These are phyloP conservation scores for Cryptoprocta ferox DNA, from an alignment of 2,797 vertebrate species.

Conservation along the genomic window DNA sequence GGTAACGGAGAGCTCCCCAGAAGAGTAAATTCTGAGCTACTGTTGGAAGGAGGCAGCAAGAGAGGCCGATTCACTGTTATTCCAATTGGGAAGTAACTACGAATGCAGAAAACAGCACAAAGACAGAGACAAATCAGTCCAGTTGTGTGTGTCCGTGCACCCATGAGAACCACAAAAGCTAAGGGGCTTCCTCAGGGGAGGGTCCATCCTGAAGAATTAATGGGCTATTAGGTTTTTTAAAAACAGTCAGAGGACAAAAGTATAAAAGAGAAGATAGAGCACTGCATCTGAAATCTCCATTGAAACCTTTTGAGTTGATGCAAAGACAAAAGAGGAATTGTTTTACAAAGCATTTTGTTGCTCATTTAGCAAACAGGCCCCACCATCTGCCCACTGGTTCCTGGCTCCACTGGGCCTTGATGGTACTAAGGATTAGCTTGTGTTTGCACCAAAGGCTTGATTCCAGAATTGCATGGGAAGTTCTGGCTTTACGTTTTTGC, in stretches of 20 bases:
- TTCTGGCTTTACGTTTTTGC: neutral
- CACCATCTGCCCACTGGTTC: neutral
- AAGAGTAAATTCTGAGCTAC: constrained; percentile 46
- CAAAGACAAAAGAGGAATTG: neutral
- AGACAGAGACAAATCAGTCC: neutral
- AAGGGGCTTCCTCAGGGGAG: neutral
- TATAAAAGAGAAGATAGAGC: neutral
- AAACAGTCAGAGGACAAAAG: neutral
- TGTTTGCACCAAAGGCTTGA: neutral
- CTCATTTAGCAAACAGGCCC: neutral
- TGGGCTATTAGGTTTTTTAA: neutral
- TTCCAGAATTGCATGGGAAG: neutral
- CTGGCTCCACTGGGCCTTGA: neutral
- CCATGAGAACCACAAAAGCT: neutral
- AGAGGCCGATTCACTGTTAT: neutral
- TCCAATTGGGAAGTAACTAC: neutral
- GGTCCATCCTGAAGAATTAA: neutral
- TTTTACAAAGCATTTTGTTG: neutral
- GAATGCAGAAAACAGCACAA: neutral
- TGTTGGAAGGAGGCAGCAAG: neutral
- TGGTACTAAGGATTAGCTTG: neutral
- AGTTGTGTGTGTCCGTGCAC: fast-evolving
- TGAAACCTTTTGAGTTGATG: neutral
- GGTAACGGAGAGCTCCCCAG: constrained; percentile 28
- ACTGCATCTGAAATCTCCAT: neutral